Evolutionary conservation across 1,140 invertebrate species (phyloP).

Genomic region (Drosophila triauraria): DNA sequence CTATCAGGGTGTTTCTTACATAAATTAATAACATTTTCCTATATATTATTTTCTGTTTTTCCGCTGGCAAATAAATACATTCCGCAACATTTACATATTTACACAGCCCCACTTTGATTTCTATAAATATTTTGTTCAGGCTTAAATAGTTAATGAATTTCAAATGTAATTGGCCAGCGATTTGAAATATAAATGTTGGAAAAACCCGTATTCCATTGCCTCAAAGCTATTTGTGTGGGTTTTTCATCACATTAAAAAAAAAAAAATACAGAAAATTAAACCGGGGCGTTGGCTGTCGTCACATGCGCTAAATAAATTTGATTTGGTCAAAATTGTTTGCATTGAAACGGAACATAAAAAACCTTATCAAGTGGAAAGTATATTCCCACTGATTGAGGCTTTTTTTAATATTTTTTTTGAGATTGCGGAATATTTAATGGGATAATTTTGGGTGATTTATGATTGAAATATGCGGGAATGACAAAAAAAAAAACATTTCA

Average conservation of each 20-base stretch:
- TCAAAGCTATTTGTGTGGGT: slow-evolving; percentile 21
- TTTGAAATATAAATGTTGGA: slow-evolving; percentile 70
- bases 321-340: slow-evolving; percentile 64
- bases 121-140: slow-evolving; percentile 8
- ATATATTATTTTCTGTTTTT: background rate
- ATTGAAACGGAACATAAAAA: slow-evolving; percentile 14
- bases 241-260: slow-evolving; percentile 1
- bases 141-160: slow-evolving; percentile 50
- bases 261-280: background rate
- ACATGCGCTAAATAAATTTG: slow-evolving; percentile 60
- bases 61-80: slow-evolving; percentile 3
- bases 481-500: background rate
- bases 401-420: slow-evolving; percentile 3
- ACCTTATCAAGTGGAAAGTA: slow-evolving; percentile 25
- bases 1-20: background rate
- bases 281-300: slow-evolving; percentile 16
- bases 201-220: slow-evolving; percentile 11
- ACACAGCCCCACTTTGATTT: slow-evolving; percentile 16
- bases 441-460: slow-evolving; percentile 39
- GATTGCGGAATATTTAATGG: slow-evolving; percentile 43
- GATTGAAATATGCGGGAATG: background rate
- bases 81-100: slow-evolving; percentile 13
- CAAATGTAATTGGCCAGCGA: slow-evolving; percentile 67
- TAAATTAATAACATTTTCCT: background rate
- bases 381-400: slow-evolving; percentile 45